These are phyloP conservation scores for Elachura formosa DNA, from an alignment of 2,113 vertebrate genomes.

Conservation along the genomic window DNA sequence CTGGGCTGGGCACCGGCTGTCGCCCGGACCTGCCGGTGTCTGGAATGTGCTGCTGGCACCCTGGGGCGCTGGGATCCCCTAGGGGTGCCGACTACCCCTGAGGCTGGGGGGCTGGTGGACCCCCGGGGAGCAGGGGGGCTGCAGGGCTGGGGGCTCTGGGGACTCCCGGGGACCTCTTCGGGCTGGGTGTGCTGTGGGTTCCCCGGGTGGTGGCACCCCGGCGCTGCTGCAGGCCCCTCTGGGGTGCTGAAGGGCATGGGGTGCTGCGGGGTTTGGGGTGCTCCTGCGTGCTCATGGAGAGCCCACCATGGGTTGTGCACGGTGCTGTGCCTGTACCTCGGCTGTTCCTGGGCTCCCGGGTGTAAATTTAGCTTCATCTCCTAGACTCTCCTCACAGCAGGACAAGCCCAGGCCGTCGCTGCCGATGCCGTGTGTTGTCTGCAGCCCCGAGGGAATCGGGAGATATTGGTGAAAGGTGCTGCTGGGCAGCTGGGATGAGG, in stretches of 20 bases:
- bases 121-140: too few species aligned
- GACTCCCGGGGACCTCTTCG: rapidly evolving
- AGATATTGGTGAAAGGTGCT: background rate
- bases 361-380: background rate
- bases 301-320: rapidly evolving
- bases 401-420: rapidly evolving
- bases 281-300: rapidly evolving
- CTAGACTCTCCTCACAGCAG: rapidly evolving
- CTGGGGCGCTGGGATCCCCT: too few species aligned
- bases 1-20: background rate
- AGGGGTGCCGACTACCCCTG: rapidly evolving
- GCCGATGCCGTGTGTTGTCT: rapidly evolving
- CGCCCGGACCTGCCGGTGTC: background rate
- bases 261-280: background rate
- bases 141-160: background rate
- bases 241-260: background rate
- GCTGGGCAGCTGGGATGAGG: background rate
- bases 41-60: background rate
- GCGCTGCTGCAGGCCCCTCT: background rate
- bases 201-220: background rate
- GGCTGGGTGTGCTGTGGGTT: background rate
- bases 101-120: background rate
- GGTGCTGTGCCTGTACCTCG: rapidly evolving
- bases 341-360: background rate
- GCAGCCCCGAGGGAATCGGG: rapidly evolving